Evolutionary conservation across 2,888 invertebrate genomes (phyloP), one percentile per base, ranked within the genome.

Genomic region (Galeopsomyia nigrocyanea): DNA sequence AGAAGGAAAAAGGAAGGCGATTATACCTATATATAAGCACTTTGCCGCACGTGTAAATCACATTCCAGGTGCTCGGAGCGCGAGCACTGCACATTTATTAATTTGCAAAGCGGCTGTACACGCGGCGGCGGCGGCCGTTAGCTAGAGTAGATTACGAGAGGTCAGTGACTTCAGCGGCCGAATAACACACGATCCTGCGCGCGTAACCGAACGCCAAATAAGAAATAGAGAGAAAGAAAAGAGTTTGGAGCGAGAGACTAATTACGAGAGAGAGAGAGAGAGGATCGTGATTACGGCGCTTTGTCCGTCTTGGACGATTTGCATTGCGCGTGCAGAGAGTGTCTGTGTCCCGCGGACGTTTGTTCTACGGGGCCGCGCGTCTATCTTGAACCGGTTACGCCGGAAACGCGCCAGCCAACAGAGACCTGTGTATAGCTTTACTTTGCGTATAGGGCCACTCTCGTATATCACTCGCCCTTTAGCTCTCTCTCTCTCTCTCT

Each of bases 271-370:
- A 26, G 10, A 14, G 46, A n/a, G 16, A 39, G 49, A 19, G 79
- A 77, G 82, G 74, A 81, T 82, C 83, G 82, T 82, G 84, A 85
- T 84, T 85, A 83, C 83, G 78, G 80, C 81, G 82, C 82, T 85
- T 84, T 83, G 84, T 85, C 84, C 83, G 80, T 79, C 79, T 47
- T 16, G 22, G 79, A 67, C 79, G 79, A 83, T 83, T 83, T 84
- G 82, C 82, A 83, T 83, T 82, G 39, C 39, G 39, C 39, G 39
- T 39, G 39, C 39, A 39, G 39, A 39, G 39, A 39, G 39, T 79
- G 79, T 22, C 61, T 21, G 39, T 46, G 22, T 21, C 14, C 19
- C 3, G 6, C 22, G 13, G 75, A 79, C 80, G 80, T 80, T 82
- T 79, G 80, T 82, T 81, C 78, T 39, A 39, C 39, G 39, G 13